Conservation (phyloP, 2,797 vertebrate species). For the Sylvia borin region DNA sequence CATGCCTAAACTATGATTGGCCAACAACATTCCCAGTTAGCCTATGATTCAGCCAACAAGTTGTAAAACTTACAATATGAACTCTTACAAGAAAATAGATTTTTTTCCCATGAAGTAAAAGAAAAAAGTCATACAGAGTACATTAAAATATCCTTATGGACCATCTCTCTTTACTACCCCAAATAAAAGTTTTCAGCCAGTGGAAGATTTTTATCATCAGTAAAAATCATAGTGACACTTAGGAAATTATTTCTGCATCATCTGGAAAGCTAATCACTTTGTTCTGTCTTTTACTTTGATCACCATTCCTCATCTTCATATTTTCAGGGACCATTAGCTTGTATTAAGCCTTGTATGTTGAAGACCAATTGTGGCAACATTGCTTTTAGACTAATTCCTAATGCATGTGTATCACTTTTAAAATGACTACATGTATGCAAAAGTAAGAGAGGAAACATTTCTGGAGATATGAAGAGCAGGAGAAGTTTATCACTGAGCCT, state of each 20-base stretch:
- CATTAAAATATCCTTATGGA: slow-evolving; percentile 8
- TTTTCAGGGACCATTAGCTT: background rate
- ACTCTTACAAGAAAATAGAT: background rate
- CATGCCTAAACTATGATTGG: background rate
- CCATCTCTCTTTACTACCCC: slow-evolving; percentile 10
- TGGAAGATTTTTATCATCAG: slow-evolving; percentile 1
- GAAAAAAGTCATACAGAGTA: background rate
- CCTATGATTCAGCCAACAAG: background rate
- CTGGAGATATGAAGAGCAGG: background rate
- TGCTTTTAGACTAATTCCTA: background rate
- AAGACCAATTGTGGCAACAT: background rate
- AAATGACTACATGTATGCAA: background rate
- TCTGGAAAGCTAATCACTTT: background rate
- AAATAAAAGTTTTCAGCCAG: slow-evolving; percentile 33
- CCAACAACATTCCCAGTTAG: background rate
- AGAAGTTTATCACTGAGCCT: background rate
- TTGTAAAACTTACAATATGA: background rate
- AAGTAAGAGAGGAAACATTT: background rate
- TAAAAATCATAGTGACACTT: background rate
- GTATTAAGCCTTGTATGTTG: background rate
- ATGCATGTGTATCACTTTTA: background rate
- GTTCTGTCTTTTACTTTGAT: background rate
- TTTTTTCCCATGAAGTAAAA: background rate
- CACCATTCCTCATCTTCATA: background rate
- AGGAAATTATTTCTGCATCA: background rate